These are phyloP conservation scores for Sturnira hondurensis DNA, from an alignment of 2,113 vertebrate species.

Conservation along the genomic window DNA sequence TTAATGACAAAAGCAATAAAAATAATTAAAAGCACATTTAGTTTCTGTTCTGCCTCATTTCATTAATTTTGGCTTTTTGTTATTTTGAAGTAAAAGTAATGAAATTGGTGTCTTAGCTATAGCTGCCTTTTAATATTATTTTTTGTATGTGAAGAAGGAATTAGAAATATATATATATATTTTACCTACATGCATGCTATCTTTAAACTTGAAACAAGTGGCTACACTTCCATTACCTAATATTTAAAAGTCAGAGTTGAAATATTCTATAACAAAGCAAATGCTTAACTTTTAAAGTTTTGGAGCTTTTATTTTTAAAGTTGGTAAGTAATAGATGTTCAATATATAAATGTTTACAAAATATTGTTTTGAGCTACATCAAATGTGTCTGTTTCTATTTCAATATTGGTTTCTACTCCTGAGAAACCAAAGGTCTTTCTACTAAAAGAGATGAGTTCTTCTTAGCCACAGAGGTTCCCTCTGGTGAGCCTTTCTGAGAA, in stretches of 20 bases:
- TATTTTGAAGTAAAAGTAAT: neutral
- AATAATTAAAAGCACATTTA: conserved; percentile 53
- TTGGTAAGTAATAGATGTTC: neutral
- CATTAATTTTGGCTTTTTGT: neutral
- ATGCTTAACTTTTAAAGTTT: neutral
- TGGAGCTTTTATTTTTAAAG: neutral
- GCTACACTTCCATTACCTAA: neutral
- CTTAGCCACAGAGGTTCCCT: rapidly evolving
- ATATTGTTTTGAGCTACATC: neutral
- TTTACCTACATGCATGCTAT: neutral
- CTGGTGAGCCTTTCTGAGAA: neutral
- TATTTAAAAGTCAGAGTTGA: neutral
- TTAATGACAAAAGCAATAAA: conserved; percentile 29
- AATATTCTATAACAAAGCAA: neutral
- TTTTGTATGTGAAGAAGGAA: neutral
- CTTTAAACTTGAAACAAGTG: neutral
- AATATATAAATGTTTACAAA: neutral
- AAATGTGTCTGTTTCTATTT: neutral
- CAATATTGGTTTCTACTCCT: neutral
- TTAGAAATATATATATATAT: neutral
- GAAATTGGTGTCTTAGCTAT: neutral
- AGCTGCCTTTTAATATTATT: conserved; percentile 20
- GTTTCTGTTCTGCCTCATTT: conserved; percentile 14
- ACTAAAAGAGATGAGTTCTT: neutral
- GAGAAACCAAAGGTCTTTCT: neutral